Percentiles rank a stretch among this genome's conserved stretches.
These are phyloP conservation scores for Lathamus discolor DNA, from an alignment of 2,113 vertebrate genomes.

Conservation along the genomic window DNA sequence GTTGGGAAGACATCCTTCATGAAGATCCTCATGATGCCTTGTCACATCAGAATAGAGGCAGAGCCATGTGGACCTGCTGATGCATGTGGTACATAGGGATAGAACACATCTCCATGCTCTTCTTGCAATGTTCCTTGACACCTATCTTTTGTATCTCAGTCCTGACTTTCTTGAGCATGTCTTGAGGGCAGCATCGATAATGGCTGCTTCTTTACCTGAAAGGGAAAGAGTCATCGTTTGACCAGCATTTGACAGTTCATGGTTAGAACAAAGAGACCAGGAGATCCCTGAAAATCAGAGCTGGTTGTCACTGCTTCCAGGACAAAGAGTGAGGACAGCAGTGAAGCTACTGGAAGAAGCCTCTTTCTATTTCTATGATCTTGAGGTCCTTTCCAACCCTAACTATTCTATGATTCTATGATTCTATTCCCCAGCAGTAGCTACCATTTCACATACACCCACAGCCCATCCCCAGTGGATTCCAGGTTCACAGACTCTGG, in stretches of 20 bases:
- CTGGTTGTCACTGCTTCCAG: not conserved
- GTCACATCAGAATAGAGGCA: not conserved
- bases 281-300: not conserved
- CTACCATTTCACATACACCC: not conserved
- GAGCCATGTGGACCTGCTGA: not conserved
- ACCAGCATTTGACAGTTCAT: not conserved
- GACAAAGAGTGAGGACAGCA: not conserved
- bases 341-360: not conserved
- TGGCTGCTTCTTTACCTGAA: not conserved
- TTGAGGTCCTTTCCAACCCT: too few species aligned
- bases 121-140: not conserved
- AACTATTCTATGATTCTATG: too few species aligned
- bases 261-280: not conserved
- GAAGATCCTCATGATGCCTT: not conserved
- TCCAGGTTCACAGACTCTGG: not conserved
- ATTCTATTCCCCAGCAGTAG: not conserved
- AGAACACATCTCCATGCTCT: not conserved
- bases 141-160: not conserved
- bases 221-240: not conserved
- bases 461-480: not conserved
- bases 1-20: not conserved
- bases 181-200: not conserved
- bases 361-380: not conserved
- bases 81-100: not conserved
- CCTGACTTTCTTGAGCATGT: not conserved